Base-by-base conservation (phyloP, 2,113 vertebrate genomes). In the Vombatus ursinus region DNA sequence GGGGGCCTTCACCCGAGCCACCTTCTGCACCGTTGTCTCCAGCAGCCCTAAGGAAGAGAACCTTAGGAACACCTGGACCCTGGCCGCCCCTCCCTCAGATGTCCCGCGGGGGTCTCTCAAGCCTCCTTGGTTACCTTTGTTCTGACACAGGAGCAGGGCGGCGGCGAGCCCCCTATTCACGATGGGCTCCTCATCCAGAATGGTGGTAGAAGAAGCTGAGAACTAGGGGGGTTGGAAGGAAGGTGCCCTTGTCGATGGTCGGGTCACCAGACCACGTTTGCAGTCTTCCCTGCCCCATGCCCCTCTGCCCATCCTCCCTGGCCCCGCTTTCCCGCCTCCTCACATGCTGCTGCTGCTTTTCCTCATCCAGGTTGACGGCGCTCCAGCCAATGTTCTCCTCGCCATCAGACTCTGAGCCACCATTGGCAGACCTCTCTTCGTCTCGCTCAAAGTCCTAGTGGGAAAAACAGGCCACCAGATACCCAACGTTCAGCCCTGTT, bases 321-420 rank as follows among this genome's bases (percentile, higher is more conserved):
- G 0, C 3, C 5, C 0, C 4, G 24, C 0, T 0, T 37, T 19
- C 0, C 9, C 1, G 1, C 91, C 28, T 47, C 92, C 99, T 98
- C 94, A 99, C 99, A 23, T 99, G 99, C 1, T 99, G 98, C 44
- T 98, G 99, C 96, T 99, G 99, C 97, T 99, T 98, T 61, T 99
- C 99, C 96, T 99, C 98, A 0, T 99, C 99, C 98, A 99, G 96
- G 97, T 99, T 99, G 89, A 99, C 99, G 0, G 98, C 99, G 97
- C 99, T 99, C 99, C 99, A 99, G 68, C 99, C 99, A 0, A 99
- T 94, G 89, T 99, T 99, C 89, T 99, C 99, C 91, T 99, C 99
- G 19, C 98, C 98, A 0, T 99, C 99, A 0, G 99, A 99, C 25
- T 99, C 99, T 0, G 98, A 99, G 61, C 97, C 99, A 0, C 98